Percentiles rank a stretch among this genome's conserved stretches.
phyloP scores from a whole-genome alignment of 1,140 invertebrate species.

The Caenorhabditis inopinata region DNA sequence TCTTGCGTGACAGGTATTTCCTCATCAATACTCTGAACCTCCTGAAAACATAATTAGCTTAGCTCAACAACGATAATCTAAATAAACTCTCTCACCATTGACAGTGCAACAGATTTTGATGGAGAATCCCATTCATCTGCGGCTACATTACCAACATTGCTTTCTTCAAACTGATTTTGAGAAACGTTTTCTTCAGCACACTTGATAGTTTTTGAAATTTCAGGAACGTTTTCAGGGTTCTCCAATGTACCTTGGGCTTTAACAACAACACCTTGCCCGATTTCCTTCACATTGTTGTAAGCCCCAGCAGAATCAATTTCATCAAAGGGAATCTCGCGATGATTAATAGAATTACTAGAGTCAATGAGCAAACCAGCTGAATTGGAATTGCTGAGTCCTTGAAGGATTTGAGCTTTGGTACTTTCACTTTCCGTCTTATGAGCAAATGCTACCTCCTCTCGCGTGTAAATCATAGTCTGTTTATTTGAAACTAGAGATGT shows the following conservation, averaged over 20 bases:
- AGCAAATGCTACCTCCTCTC: background rate
- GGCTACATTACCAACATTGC: background rate
- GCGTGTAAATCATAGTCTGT: background rate
- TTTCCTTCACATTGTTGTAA: background rate
- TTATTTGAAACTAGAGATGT: background rate
- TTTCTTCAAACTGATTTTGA: no score
- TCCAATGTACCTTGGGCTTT: background rate
- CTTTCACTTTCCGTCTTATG: background rate
- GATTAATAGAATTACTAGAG: background rate
- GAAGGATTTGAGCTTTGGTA: background rate
- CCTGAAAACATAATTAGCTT: background rate
- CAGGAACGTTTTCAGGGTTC: background rate
- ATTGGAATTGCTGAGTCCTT: background rate
- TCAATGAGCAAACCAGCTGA: background rate
- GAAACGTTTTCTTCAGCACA: no score
- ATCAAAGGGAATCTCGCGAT: background rate
- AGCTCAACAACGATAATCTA: background rate
- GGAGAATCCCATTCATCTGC: background rate
- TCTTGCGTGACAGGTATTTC: background rate
- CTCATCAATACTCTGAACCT: background rate
- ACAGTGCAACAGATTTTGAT: background rate
- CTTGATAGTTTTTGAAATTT: background rate
- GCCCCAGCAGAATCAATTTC: background rate
- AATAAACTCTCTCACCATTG: no score
- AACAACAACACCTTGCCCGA: background rate